Conservation (phyloP, 1,140 invertebrate species). For the Trachymyrmex septentrionalis region DNA sequence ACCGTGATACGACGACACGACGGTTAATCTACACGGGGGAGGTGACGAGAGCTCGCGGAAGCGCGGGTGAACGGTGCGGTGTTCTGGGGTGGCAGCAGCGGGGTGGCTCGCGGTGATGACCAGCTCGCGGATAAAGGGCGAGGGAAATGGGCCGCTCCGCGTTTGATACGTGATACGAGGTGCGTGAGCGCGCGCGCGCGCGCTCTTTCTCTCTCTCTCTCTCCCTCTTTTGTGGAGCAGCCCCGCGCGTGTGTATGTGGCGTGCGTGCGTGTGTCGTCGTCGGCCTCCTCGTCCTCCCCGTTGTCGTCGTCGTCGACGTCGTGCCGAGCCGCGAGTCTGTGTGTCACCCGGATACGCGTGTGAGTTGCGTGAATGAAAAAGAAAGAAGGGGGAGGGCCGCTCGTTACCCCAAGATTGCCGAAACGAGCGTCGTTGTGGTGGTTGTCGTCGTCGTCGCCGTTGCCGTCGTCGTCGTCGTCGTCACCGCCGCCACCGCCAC, state of each 20-base stretch:
- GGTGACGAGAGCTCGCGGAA: neutral
- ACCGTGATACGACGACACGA: conserved; percentile 12
- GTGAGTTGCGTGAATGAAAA: conserved; percentile 46
- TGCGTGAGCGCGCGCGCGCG: conserved; percentile 76
- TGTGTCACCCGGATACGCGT: neutral
- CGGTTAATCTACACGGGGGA: neutral
- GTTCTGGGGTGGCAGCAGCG: neutral
- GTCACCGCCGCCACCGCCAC: too few relatives aligned
- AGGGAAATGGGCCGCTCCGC: conserved; percentile 76
- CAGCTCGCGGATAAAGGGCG: conserved; percentile 70
- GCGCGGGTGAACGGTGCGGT: neutral
- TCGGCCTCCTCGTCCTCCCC: conserved; percentile 27
- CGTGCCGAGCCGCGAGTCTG: conserved; percentile 9
- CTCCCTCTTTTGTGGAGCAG: conserved; percentile 26
- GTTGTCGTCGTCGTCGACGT: neutral
- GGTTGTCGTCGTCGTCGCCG: conserved; percentile 33
- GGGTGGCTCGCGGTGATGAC: conserved; percentile 59
- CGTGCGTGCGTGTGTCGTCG: conserved; percentile 68
- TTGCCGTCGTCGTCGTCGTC: neutral
- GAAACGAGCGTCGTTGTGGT: conserved; percentile 15
- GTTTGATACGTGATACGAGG: conserved; percentile 76
- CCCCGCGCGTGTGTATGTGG: conserved; percentile 67
- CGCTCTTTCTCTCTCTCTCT: conserved; percentile 51
- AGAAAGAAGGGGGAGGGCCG: conserved; percentile 1
- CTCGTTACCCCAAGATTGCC: conserved; percentile 7